phyloP scores from a whole-genome alignment of 2,113 vertebrate genomes.

The Labrus mixtus region DNA sequence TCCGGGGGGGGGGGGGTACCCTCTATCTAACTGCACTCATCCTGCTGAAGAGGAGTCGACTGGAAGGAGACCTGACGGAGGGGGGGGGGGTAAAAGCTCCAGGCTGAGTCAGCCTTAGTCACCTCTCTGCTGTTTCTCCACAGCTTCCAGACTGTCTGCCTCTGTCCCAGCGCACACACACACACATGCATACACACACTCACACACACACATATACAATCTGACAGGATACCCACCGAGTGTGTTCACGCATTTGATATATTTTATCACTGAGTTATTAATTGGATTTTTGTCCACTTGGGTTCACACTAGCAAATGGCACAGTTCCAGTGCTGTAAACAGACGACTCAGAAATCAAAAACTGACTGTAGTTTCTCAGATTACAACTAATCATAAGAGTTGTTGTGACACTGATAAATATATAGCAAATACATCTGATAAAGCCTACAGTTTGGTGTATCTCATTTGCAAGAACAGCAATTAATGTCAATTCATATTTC shows the following conservation, averaged over 20 bases:
- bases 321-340: neutral
- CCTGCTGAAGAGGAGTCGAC: constrained; percentile 36
- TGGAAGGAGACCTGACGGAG: constrained; percentile 36
- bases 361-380: neutral
- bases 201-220: neutral
- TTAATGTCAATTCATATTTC: too few species aligned
- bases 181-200: constrained; percentile 6
- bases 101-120: constrained; percentile 55
- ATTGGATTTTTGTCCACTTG: constrained; percentile 3
- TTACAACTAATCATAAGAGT: neutral
- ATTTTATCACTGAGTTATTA: neutral
- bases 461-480: too few species aligned
- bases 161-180: constrained; percentile 9
- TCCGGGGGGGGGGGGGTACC: constrained; percentile 51
- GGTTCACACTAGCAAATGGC: neutral
- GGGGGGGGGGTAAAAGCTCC: constrained; percentile 24
- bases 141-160: constrained; percentile 13
- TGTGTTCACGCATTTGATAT: neutral
- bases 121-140: constrained; percentile 23
- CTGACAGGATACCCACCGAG: constrained; percentile 24
- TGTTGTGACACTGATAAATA: neutral
- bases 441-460: too few species aligned
- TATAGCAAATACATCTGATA: neutral
- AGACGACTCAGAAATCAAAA: neutral
- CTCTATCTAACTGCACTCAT: constrained; percentile 42